Conservation (phyloP, 35 echinoderm and acorn worm genomes). For the Nesometra sesokonis region DNA sequence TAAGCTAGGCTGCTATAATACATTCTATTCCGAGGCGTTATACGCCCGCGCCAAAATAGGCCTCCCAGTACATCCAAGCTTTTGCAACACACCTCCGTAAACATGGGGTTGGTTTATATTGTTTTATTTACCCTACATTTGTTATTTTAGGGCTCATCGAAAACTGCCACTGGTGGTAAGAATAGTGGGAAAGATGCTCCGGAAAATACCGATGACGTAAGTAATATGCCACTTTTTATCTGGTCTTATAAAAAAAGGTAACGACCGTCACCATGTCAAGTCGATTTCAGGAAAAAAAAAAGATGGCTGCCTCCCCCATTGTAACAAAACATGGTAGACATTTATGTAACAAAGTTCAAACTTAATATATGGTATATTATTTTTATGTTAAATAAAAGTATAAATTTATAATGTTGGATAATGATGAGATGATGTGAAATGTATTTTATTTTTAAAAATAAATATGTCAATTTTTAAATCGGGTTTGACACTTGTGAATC, state of each 20-base stretch:
- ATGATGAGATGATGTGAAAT: too few relatives aligned
- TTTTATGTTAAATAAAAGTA: too few relatives aligned
- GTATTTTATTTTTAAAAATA: too few relatives aligned
- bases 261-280: neutral
- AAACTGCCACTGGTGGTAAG: neutral
- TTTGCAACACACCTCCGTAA: neutral
- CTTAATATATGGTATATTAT: too few relatives aligned
- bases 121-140: neutral
- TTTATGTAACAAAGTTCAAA: too few relatives aligned
- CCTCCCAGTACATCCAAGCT: neutral
- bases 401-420: too few relatives aligned
- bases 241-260: neutral
- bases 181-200: constrained; percentile 4
- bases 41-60: neutral
- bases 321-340: too few relatives aligned
- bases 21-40: neutral
- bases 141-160: neutral
- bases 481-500: too few relatives aligned
- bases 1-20: neutral
- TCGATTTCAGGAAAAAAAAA: neutral
- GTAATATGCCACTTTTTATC: neutral
- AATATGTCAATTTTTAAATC: too few relatives aligned
- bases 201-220: constrained; percentile 5
- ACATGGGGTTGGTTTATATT: neutral
- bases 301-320: neutral